phyloP scores from a whole-genome alignment of 2,888 invertebrate species.

The Limnephilus marmoratus region DNA sequence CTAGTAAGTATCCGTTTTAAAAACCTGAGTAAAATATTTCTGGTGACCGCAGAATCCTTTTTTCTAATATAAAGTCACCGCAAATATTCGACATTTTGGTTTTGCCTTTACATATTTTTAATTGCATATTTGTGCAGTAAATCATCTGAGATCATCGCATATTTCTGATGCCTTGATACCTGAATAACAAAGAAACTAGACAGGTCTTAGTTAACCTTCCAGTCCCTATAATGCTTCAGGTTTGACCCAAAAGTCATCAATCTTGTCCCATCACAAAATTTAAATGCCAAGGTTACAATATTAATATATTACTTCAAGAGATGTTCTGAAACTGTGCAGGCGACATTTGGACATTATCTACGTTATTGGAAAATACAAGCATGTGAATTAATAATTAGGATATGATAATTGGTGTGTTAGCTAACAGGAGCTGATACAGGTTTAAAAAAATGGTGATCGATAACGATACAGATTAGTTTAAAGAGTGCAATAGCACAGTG shows the following conservation, averaged over 20 bases:
- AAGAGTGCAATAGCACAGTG: too few relatives aligned
- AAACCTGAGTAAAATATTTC: not conserved
- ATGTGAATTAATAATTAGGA: not conserved
- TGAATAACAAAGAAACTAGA: not conserved
- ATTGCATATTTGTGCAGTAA: not conserved
- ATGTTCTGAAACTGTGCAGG: not conserved
- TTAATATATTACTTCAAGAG: not conserved
- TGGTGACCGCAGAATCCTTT: not conserved
- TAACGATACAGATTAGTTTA: too few relatives aligned
- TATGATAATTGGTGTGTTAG: not conserved
- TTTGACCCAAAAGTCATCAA: not conserved
- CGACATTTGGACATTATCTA: not conserved
- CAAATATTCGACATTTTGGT: not conserved
- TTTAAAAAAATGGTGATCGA: too few relatives aligned
- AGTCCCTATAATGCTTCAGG: not conserved
- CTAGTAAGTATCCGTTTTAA: not conserved
- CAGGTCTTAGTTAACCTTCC: not conserved
- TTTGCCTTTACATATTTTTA: not conserved
- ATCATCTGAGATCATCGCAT: not conserved
- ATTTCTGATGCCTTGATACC: not conserved
- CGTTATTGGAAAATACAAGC: not conserved
- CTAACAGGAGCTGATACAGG: not conserved
- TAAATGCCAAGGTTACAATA: not conserved
- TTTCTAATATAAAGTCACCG: not conserved
- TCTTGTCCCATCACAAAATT: not conserved